These are phyloP conservation scores for Regulus satrapa DNA, from an alignment of 2,113 vertebrate species.

Conservation along the genomic window DNA sequence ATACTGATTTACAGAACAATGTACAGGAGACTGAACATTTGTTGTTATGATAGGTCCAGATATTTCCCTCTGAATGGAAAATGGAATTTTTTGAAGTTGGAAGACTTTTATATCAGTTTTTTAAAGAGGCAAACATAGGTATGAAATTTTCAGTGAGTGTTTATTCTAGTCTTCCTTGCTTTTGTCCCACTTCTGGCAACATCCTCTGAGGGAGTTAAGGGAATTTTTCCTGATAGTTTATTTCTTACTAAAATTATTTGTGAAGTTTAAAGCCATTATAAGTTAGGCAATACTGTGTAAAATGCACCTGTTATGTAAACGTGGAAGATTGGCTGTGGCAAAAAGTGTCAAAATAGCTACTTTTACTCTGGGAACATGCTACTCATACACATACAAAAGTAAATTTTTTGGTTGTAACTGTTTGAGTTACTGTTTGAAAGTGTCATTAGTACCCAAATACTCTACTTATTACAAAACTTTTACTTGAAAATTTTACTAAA, in stretches of 20 bases:
- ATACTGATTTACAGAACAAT: background rate
- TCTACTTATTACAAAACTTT: background rate
- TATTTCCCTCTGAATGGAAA: background rate
- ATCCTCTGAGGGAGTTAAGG: background rate
- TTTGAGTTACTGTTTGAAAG: background rate
- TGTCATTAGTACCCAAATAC: background rate
- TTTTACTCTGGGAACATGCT: background rate
- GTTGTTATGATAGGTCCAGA: background rate
- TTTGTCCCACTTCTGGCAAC: background rate
- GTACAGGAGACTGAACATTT: background rate
- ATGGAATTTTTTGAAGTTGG: background rate
- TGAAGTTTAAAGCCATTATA: background rate
- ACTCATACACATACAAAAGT: background rate
- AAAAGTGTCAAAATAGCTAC: background rate
- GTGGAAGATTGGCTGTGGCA: background rate
- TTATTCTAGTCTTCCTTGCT: background rate
- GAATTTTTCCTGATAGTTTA: background rate
- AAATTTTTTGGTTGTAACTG: background rate
- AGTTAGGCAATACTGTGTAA: background rate
- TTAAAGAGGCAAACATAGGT: background rate
- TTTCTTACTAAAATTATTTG: background rate
- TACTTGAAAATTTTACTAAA: background rate
- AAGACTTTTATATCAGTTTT: background rate
- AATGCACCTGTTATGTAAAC: background rate
- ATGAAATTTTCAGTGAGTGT: fast-evolving